Percentiles rank a stretch among this genome's conserved stretches.
Conservation (phyloP, 2,797 vertebrate species). For the Cirrhinus molitorella region DNA sequence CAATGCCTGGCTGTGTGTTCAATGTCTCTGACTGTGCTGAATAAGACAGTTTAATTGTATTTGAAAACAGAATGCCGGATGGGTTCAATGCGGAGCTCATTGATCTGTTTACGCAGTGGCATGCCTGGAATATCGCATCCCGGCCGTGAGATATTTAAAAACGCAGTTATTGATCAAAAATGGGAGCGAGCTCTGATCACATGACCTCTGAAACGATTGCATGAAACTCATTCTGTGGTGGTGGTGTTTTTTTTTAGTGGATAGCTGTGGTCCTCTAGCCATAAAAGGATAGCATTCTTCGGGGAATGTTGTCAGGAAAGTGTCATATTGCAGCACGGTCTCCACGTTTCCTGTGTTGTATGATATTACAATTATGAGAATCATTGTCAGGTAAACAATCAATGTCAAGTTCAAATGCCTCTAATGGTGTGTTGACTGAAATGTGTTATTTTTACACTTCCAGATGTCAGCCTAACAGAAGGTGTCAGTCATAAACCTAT, state of each 20-base stretch:
- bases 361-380: conserved; percentile 31
- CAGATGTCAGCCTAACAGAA: conserved; percentile 1
- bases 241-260: conserved; percentile 63
- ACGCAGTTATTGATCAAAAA: conserved; percentile 82
- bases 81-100: conserved; percentile 79
- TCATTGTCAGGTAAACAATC: conserved; percentile 31
- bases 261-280: conserved; percentile 52
- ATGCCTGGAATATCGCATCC: conserved; percentile 87
- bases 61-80: conserved; percentile 87
- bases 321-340: neutral
- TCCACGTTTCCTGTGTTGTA: conserved; percentile 18
- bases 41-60: conserved; percentile 83
- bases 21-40: conserved; percentile 39
- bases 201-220: conserved; percentile 83
- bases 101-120: conserved; percentile 86
- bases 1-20: conserved; percentile 75
- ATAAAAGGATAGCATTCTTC: conserved; percentile 6
- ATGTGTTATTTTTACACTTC: conserved; percentile 40
- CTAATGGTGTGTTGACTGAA: conserved; percentile 9
- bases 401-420: conserved; percentile 30
- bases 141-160: conserved; percentile 88
- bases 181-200: conserved; percentile 82
- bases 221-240: conserved; percentile 77
- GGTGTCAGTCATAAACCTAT: conserved; percentile 12
- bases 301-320: conserved; percentile 22